phyloP scores from a whole-genome alignment of 2,888 invertebrate genomes.

The Gisinianus flammeolus region DNA sequence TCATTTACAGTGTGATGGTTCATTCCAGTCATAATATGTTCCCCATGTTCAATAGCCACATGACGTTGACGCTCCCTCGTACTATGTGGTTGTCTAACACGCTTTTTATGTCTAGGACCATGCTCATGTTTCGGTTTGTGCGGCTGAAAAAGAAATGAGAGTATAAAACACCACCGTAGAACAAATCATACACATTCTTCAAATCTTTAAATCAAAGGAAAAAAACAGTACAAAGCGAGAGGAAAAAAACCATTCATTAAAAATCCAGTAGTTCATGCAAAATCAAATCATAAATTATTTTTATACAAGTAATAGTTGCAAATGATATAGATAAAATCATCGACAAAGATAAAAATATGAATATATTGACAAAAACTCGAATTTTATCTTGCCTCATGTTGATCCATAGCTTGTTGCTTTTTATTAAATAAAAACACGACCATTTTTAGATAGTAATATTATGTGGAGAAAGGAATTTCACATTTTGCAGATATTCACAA shows the following conservation, averaged over 20 bases:
- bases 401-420: conserved; percentile 37
- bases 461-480: no score
- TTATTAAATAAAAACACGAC: background rate
- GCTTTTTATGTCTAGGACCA: conserved; percentile 75
- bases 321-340: background rate
- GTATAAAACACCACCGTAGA: background rate
- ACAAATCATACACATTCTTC: background rate
- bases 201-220: background rate
- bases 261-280: background rate
- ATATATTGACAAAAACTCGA: background rate
- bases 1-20: conserved; percentile 25
- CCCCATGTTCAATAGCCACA: conserved; percentile 83
- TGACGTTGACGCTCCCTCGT: conserved; percentile 85
- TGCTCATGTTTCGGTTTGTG: conserved; percentile 69
- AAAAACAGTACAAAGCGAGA: conserved; percentile 3
- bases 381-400: conserved; percentile 36
- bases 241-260: conserved; percentile 9
- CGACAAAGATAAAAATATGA: background rate
- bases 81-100: conserved; percentile 84
- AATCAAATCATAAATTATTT: no score
- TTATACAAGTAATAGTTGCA: background rate
- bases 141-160: conserved; percentile 62
- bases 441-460: background rate
- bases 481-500: no score
- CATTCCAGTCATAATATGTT: conserved; percentile 72